Evolutionary conservation across 2,888 invertebrate genomes (phyloP), one percentile per base, ranked within the genome.

Genomic region (Caenorhabditis sp.): DNA sequence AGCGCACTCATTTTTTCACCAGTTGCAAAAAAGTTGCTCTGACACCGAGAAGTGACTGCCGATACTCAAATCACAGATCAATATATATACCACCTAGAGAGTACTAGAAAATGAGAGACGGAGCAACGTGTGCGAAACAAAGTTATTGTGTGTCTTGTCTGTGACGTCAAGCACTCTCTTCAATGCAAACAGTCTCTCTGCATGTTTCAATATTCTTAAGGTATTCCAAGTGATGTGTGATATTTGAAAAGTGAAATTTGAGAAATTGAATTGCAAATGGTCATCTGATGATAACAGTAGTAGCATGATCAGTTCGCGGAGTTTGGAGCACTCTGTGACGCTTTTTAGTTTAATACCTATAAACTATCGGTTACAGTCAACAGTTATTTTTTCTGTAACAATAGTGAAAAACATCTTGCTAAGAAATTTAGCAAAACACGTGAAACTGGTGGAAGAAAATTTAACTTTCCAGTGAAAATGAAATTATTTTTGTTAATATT

Each of bases 1-100:
- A 87, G 50, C n/a, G 82, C 47, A 47, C 74, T 72, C 83, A 83
- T 83, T 22, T 47, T 77, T 44, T 47, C 32, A 32, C 58, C 40
- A 47, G 40, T 18, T n/a, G 13, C 26, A 22, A 35, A 60, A 60
- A 32, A 50, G 51, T 61, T 64, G 61, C 61, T 53, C 51, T 28
- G 13, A n/a, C 47, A 18, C 24, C 40, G 60, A 37, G 22, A 22
- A 22, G 40, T 40, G 60, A 9, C 40, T 37, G 60, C 56, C 18
- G 56, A 32, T 18, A 22, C 20, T 56, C 56, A 15, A 11, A 26
- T 26, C 51, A 56, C 32, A 35, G 65, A 67, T 74, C 74, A 50
- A 74, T 74, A 74, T 60, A 74, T 67, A 67, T 65, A 26, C 50
- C n/a, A 24, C n/a, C 37, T 11, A 74, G 50, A 74, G 13, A 74